phyloP scores from a whole-genome alignment of 2,888 invertebrate genomes.

The Pachycephus smyrnensis region DNA sequence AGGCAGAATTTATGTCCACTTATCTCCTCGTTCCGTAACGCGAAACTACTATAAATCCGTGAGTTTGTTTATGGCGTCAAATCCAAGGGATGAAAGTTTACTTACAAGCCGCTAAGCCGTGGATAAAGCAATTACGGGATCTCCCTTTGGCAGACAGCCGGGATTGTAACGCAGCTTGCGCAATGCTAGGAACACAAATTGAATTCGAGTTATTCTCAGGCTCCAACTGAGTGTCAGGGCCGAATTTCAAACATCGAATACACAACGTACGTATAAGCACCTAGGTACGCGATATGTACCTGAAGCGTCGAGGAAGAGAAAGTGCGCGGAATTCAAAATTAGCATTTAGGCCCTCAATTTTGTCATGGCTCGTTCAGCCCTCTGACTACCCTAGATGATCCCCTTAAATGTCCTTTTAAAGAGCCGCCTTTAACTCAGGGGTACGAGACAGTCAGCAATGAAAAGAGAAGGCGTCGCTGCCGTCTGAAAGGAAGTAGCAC shows the following conservation, averaged over 20 bases:
- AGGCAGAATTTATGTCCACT: background rate
- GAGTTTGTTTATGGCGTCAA: conserved; percentile 19
- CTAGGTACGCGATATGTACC: background rate
- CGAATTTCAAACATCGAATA: background rate
- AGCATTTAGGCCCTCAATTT: conserved; percentile 52
- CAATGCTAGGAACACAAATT: background rate
- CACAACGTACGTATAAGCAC: background rate
- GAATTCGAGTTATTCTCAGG: background rate
- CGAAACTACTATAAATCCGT: conserved; percentile 33
- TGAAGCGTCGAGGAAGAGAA: background rate
- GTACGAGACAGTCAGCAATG: background rate
- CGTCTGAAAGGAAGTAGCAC: background rate
- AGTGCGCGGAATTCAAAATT: conserved; percentile 28
- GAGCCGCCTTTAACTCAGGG: background rate
- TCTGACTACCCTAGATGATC: background rate
- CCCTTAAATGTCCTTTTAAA: background rate
- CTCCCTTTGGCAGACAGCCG: background rate
- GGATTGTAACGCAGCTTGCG: background rate
- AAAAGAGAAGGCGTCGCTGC: background rate
- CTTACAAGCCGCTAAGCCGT: background rate
- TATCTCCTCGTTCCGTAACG: conserved; percentile 8
- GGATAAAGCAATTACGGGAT: background rate
- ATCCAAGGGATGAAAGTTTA: conserved; percentile 31
- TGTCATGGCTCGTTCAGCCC: conserved; percentile 27
- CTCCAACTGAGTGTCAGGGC: background rate